Percentiles rank a stretch among this genome's conserved stretches.
These are phyloP conservation scores for Macquaria australasica DNA, from an alignment of 2,113 vertebrate genomes.

Conservation along the genomic window DNA sequence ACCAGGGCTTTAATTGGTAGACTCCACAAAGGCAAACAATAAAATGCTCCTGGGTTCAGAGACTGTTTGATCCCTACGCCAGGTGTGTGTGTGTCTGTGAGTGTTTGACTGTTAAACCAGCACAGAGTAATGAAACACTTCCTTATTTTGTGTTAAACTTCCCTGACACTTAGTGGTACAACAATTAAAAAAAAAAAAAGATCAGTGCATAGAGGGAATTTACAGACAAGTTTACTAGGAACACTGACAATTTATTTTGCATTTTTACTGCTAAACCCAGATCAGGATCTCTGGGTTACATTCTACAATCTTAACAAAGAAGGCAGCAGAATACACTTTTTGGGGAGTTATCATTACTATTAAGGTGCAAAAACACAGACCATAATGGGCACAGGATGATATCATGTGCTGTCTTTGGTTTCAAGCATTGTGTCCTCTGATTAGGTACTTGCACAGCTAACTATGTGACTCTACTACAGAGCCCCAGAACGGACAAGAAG, in stretches of 20 bases:
- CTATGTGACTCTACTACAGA: neutral
- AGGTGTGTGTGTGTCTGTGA: constrained; percentile 1
- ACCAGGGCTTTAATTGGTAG: constrained; percentile 49
- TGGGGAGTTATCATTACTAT: neutral
- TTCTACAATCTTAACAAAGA: no score
- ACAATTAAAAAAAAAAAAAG: neutral
- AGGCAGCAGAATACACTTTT: no score
- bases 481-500: neutral
- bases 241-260: neutral
- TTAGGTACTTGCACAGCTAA: neutral
- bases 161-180: neutral
- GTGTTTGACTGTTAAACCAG: neutral
- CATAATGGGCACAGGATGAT: neutral
- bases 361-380: neutral
- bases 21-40: constrained; percentile 52
- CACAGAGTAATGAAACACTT: constrained; percentile 43
- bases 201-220: neutral
- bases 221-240: neutral
- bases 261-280: neutral
- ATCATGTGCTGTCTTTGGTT: neutral
- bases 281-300: no score
- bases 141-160: constrained; percentile 12
- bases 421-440: neutral
- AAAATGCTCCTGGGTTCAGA: constrained; percentile 43
- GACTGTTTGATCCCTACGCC: constrained; percentile 30